These are phyloP conservation scores for Mamestra configurata DNA, from an alignment of 1,140 invertebrate species.

Conservation along the genomic window DNA sequence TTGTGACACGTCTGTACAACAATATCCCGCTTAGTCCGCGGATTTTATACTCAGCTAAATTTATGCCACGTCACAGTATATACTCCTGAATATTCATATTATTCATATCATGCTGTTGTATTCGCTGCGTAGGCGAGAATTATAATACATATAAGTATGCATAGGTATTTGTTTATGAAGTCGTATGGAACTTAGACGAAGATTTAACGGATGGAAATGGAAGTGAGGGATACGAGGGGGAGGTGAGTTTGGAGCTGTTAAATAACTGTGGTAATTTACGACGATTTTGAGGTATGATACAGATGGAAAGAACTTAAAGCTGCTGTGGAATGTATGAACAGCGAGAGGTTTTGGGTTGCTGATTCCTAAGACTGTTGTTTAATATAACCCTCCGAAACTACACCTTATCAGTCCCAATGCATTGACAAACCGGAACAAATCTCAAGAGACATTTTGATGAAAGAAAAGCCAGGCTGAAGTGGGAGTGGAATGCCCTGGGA, in stretches of 20 bases:
- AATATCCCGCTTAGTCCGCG: constrained; percentile 48
- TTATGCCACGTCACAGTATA: constrained; percentile 60
- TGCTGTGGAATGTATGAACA: too few species aligned
- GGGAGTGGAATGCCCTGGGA: too few species aligned
- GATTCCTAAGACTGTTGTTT: too few species aligned
- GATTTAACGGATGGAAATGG: constrained; percentile 40
- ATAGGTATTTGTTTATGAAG: constrained; percentile 51
- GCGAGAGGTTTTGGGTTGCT: too few species aligned
- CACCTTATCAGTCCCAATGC: too few species aligned
- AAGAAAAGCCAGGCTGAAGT: too few species aligned
- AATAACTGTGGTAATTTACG: neutral
- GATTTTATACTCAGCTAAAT: constrained; percentile 54
- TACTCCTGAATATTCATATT: constrained; percentile 58
- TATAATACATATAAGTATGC: constrained; percentile 30
- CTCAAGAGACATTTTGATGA: too few species aligned
- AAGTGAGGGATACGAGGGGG: neutral
- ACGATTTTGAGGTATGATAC: neutral
- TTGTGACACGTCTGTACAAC: constrained; percentile 46
- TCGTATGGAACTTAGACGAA: constrained; percentile 40
- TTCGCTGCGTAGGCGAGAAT: constrained; percentile 45
- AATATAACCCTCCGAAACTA: too few species aligned
- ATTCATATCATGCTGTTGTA: constrained; percentile 52
- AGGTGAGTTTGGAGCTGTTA: neutral
- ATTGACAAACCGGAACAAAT: too few species aligned
- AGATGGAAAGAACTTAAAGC: too few species aligned